Evolutionary conservation across 64 coral and sea anemone genomes (phyloP).

Genomic region (Hydrozoanthus tunicans): DNA sequence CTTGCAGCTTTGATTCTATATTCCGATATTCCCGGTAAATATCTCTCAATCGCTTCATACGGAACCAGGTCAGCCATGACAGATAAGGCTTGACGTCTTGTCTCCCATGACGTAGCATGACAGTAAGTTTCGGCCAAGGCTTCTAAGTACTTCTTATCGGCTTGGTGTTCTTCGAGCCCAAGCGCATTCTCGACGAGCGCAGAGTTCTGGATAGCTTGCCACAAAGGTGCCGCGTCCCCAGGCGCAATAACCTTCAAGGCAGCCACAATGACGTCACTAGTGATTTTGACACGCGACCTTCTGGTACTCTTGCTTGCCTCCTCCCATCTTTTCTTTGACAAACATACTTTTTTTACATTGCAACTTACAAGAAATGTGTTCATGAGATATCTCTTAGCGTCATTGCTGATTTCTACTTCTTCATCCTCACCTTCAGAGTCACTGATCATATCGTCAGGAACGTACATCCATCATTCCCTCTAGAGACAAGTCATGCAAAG

Average conservation of each 20-base stretch:
- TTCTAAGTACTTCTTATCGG: constrained; percentile 5
- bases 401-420: constrained; percentile 34
- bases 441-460: neutral
- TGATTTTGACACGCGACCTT: constrained; percentile 19
- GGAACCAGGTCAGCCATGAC: too few species aligned
- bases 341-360: neutral
- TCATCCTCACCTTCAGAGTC: neutral
- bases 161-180: neutral
- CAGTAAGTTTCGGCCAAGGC: neutral
- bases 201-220: neutral
- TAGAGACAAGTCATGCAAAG: constrained; percentile 18
- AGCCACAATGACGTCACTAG: constrained; percentile 5
- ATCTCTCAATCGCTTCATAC: too few species aligned
- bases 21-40: constrained; percentile 7
- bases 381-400: constrained; percentile 42
- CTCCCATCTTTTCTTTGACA: neutral
- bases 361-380: constrained; percentile 20
- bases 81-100: neutral
- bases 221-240: neutral
- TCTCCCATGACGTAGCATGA: neutral
- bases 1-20: neutral
- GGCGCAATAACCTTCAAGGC: neutral
- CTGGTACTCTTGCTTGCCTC: constrained; percentile 15
- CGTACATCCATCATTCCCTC: constrained; percentile 11
- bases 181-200: neutral